Conservation (phyloP, 2,888 invertebrate genomes). For the Euspilapteryx auroguttella region DNA sequence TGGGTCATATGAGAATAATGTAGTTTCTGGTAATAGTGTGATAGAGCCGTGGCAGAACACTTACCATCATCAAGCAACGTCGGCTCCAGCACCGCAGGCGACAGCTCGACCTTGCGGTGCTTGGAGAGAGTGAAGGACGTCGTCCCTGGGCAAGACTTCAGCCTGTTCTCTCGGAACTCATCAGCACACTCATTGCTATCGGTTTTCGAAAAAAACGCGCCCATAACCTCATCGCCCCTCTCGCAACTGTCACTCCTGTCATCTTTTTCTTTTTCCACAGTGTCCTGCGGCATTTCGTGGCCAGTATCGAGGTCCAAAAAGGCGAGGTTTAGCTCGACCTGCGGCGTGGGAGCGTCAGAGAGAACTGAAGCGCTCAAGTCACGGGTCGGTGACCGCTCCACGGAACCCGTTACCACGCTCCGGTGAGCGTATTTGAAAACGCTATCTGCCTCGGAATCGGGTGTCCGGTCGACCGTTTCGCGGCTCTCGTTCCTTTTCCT, state of each 20-base stretch:
- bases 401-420: not conserved
- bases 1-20: no score
- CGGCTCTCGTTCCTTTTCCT: slow-evolving; percentile 37
- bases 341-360: slow-evolving; percentile 34
- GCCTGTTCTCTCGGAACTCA: slow-evolving; percentile 45
- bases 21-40: no score
- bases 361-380: slow-evolving; percentile 22
- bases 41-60: slow-evolving; percentile 1
- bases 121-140: slow-evolving; percentile 63
- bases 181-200: slow-evolving; percentile 35
- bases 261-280: slow-evolving; percentile 18
- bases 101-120: slow-evolving; percentile 64
- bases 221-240: slow-evolving; percentile 44
- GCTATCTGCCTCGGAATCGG: slow-evolving; percentile 53
- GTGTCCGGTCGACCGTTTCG: slow-evolving; percentile 35
- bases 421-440: no score
- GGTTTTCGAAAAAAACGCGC: slow-evolving; percentile 30
- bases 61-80: slow-evolving; percentile 36
- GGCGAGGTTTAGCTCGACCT: slow-evolving; percentile 23
- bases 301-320: slow-evolving; percentile 66
- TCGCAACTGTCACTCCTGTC: slow-evolving; percentile 29
- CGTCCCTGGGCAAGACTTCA: slow-evolving; percentile 40
- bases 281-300: slow-evolving; percentile 45
- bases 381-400: slow-evolving; percentile 51
- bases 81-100: slow-evolving; percentile 42